Evolutionary conservation across 2,888 invertebrate species (phyloP), one percentile per base, ranked within the genome.

Genomic region (Eupithecia dodoneata): DNA sequence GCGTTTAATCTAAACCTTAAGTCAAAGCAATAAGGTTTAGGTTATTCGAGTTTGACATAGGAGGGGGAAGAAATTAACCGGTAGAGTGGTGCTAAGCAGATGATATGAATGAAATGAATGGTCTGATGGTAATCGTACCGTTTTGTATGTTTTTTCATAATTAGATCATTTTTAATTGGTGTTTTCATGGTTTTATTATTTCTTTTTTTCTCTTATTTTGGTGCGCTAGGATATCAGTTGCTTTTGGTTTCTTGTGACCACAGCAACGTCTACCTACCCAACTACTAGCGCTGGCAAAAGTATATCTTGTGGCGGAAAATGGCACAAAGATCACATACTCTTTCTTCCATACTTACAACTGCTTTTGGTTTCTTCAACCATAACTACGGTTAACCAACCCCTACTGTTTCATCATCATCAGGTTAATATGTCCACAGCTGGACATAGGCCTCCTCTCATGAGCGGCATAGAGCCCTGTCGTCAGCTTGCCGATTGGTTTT

Each of bases 81-180:
- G 59, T 72, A 74, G 67, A 78, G 73, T 76, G 74, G 78, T 74
- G 78, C 72, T 76, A 76, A 76, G 72, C 41, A 63, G 75, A 70
- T 74, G 76, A 72, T 76, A 74, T 41, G 41, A 12, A 63, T 12
- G 10, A 30, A 63, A 63, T 18, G 10, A 59, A 47, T 52, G 69
- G 74, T 72, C 66, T 78, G 78, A 49, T 74, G 63, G 63, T 78
- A 72, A 78, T 78, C 77, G 55, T 5, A 7, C 69, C 67, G 47
- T 73, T 71, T 75, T 65, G 13, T 71, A 75, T 70, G 72, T 72
- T 78, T 66, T 73, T 30, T 70, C 69, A 70, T 77, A 73, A 77
- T 75, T 59, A 71, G 15, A n/a, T 55, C 52, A 75, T 74, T 69
- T 69, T 69, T 69, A 45, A 45, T 47, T 66, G 41, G 42, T 42